A percentile compares a stretch with the other conserved stretches of the same genome.
phyloP scores from a whole-genome alignment of 2,888 invertebrate species.

The Onchidella celtica region DNA sequence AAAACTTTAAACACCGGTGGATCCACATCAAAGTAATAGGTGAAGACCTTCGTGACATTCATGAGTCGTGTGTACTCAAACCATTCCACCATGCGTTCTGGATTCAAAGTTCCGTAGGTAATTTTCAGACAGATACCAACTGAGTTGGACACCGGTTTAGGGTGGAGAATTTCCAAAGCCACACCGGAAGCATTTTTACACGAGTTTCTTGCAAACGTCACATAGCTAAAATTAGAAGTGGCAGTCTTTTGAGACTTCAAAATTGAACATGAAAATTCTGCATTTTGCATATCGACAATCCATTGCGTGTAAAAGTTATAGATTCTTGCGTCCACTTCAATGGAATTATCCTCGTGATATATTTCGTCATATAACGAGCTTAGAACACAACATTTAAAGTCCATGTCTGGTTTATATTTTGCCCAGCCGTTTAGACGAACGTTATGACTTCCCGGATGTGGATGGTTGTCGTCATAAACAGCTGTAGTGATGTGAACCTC shows the following conservation, averaged over 20 bases:
- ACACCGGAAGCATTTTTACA: conserved; percentile 12
- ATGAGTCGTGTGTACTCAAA: conserved; percentile 39
- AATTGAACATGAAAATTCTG: conserved; percentile 43
- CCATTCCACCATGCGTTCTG: conserved; percentile 31
- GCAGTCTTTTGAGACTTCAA: not conserved
- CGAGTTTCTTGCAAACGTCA: conserved; percentile 24
- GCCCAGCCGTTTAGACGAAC: conserved; percentile 43
- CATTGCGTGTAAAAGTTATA: conserved; percentile 40
- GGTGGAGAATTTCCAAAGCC: conserved; percentile 10
- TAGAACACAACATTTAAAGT: conserved; percentile 39
- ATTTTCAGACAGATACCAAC: conserved; percentile 43
- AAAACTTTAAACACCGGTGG: not conserved
- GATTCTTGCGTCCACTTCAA: not conserved
- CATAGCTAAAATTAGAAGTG: conserved; percentile 34
- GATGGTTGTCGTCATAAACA: conserved; percentile 17
- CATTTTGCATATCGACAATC: conserved; percentile 41
- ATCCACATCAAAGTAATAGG: conserved; percentile 28
- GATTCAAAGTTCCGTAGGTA: conserved; percentile 25
- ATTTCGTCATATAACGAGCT: not conserved
- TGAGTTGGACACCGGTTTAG: not conserved
- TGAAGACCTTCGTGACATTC: conserved; percentile 33
- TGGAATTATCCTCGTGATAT: not conserved
- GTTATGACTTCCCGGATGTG: conserved; percentile 27
- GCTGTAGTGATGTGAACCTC: conserved; percentile 18
- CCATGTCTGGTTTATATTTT: not conserved